Evolutionary conservation across 2,888 invertebrate genomes (phyloP).

Genomic region (Lomographa bimaculata): DNA sequence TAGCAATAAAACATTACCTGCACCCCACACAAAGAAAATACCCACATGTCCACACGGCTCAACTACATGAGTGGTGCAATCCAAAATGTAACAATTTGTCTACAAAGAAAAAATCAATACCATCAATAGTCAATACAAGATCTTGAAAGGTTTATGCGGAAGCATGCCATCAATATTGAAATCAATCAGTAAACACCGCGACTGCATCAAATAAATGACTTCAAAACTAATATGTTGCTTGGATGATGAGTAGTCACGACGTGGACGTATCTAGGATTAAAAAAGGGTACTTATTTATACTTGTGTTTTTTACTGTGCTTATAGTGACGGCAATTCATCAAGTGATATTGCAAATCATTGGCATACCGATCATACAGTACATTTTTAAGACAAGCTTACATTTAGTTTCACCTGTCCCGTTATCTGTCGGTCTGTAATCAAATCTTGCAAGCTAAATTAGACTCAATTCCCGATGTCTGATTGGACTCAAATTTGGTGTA

Average conservation of each 20-base stretch:
- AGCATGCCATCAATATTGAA: conserved; percentile 75
- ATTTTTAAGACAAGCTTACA: too few species aligned
- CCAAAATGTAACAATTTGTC: conserved; percentile 36
- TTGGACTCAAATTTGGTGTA: too few species aligned
- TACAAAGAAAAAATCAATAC: conserved; percentile 38
- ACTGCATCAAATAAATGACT: conserved; percentile 69
- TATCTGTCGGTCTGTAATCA: too few species aligned
- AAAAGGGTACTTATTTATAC: neutral
- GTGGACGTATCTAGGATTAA: conserved; percentile 8
- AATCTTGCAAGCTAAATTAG: too few species aligned
- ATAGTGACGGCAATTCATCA: too few species aligned
- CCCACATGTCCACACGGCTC: conserved; percentile 9
- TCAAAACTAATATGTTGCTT: conserved; percentile 67
- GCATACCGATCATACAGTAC: too few species aligned
- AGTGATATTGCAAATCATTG: too few species aligned
- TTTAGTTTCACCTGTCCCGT: too few species aligned
- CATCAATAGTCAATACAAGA: conserved; percentile 22
- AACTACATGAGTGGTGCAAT: conserved; percentile 31
- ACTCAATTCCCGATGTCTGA: too few species aligned
- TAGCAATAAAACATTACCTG: too few species aligned
- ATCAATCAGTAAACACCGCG: conserved; percentile 67
- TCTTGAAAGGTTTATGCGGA: conserved; percentile 56
- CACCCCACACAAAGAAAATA: conserved; percentile 10
- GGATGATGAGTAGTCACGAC: conserved; percentile 55
- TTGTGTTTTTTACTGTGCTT: too few species aligned